phyloP scores from a whole-genome alignment of 2,888 invertebrate genomes.

The Acronicta aceris region DNA sequence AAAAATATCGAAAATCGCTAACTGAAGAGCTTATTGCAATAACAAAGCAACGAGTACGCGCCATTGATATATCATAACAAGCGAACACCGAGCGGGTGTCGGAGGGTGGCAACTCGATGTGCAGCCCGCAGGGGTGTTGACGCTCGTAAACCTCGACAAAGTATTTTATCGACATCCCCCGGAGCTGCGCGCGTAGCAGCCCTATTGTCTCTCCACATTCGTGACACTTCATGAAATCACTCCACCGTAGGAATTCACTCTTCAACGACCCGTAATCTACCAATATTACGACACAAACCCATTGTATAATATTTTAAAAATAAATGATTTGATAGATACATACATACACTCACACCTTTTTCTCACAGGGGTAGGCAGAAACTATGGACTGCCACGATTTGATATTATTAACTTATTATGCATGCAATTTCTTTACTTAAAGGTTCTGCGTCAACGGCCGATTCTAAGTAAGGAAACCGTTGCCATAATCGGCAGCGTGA shows the following conservation, averaged over 20 bases:
- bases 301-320: neutral
- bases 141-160: conserved; percentile 84
- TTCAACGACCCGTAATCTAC: conserved; percentile 49
- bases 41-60: conserved; percentile 61
- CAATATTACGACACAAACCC: conserved; percentile 29
- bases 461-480: conserved; percentile 80
- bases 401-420: neutral
- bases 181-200: conserved; percentile 68
- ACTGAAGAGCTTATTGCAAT: conserved; percentile 38
- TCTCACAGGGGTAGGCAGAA: too few relatives aligned
- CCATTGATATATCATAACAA: conserved; percentile 82
- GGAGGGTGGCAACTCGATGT: conserved; percentile 63
- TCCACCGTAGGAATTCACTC: conserved; percentile 75
- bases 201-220: conserved; percentile 82
- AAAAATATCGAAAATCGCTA: conserved; percentile 39
- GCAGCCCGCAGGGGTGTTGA: conserved; percentile 72
- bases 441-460: conserved; percentile 48
- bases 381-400: too few relatives aligned
- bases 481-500: conserved; percentile 83
- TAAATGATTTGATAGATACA: too few relatives aligned
- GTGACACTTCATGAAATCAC: conserved; percentile 84
- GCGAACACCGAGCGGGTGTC: conserved; percentile 62
- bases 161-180: conserved; percentile 83
- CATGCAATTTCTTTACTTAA: conserved; percentile 25
- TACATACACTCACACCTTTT: too few relatives aligned